Base-by-base conservation (phyloP, 2,888 invertebrate genomes). In the Caenorhabditis sp. region DNA sequence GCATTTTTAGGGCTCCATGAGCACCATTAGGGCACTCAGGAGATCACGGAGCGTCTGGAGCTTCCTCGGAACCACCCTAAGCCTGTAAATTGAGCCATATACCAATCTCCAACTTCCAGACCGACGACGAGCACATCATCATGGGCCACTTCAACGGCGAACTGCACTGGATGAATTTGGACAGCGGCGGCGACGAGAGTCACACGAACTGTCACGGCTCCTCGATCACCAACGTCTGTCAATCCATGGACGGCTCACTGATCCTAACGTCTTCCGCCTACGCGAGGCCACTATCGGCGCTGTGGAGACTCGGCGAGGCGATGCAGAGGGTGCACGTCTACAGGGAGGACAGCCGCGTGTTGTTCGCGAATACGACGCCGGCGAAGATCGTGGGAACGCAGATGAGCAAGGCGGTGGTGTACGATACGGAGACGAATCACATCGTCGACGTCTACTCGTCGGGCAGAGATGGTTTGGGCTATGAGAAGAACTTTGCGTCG, bases 81-180 rank as follows among this genome's bases (percentile, higher is more conserved):
- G n/a, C n/a, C n/a, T n/a, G n/a, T n/a, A n/a, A n/a, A n/a, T n/a
- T n/a, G n/a, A n/a, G 0, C 51, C 51, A 51, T 51, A 6, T n/a
- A 12, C 6, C 10, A 19, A 14, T 22, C 47, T 44, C 59, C 3
- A 54, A 44, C 35, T 16, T 35, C 58, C 22, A 94, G 94, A 93
- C 94, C 12, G 94, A 94, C 91, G 94, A 94, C 89, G 94, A 94
- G 86, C 94, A 94, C 90, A 93, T 96, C n/a, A 94, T 97, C 85
- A 95, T 96, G 70, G 98, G 98, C 61, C 96, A 97, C 2, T 96
- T 96, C 85, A 94, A 95, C 47, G 98, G 98, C 16, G 97, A 97
- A 92, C 95, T 98, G 19, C 95, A 96, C 91, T 94, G 96, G 88
- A 96, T 95, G 93, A 97, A 96, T 93, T 93, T 96, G 51, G 95